Evolutionary conservation across 2,888 invertebrate genomes (phyloP).

Genomic region (Apamea crenata): DNA sequence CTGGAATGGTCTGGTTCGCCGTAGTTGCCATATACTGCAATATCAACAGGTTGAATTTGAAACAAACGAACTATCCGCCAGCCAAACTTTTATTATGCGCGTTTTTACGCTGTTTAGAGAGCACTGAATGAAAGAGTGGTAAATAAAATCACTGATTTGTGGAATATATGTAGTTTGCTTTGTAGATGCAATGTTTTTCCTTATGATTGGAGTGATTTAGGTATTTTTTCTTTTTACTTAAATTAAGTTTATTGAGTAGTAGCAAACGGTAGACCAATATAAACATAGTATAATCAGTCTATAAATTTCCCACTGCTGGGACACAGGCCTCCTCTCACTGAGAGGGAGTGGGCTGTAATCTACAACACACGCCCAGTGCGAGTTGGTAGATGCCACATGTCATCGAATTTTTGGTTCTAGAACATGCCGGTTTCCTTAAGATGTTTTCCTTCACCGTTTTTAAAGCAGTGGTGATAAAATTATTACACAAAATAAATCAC

Average conservation of each 20-base stretch:
- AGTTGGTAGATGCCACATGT: no score
- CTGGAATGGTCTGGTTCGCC: slow-evolving; percentile 5
- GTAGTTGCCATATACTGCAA: slow-evolving; percentile 28
- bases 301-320: no score
- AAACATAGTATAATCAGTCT: no score
- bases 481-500: no score
- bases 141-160: neutral
- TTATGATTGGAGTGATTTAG: neutral
- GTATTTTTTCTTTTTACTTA: neutral
- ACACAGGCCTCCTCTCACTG: no score
- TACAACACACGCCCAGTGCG: no score
- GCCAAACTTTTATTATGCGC: slow-evolving; percentile 31
- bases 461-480: no score
- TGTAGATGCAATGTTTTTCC: no score
- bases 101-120: slow-evolving; percentile 9
- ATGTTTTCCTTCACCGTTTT: no score
- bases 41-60: slow-evolving; percentile 51
- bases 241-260: neutral
- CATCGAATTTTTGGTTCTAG: no score
- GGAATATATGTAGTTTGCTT: neutral
- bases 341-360: no score
- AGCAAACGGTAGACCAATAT: neutral
- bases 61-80: slow-evolving; percentile 27
- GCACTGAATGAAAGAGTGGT: neutral
- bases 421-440: no score